phyloP scores from a whole-genome alignment of 2,797 vertebrate genomes.

The Orientallactaga sibirica region DNA sequence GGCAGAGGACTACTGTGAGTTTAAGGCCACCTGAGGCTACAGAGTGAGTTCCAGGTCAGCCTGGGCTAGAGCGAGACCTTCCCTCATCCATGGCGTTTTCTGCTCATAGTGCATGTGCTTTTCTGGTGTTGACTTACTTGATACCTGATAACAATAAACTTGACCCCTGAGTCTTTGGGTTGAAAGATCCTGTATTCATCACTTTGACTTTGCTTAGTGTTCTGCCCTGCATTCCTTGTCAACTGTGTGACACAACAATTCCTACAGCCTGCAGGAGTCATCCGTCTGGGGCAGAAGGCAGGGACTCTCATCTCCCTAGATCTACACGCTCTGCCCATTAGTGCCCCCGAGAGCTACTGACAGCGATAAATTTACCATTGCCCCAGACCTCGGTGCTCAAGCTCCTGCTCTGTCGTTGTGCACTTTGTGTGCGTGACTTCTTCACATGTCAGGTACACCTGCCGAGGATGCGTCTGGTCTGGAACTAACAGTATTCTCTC shows the following conservation, averaged over 20 bases:
- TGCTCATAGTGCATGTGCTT: neutral
- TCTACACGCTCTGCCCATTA: neutral
- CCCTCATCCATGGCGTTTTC: neutral
- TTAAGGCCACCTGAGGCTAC: no score
- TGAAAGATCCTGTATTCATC: neutral
- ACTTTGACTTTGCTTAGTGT: neutral
- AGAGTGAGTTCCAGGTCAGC: no score
- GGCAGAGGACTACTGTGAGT: no score
- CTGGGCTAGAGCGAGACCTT: no score
- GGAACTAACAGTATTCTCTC: constrained; percentile 72
- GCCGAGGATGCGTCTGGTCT: neutral
- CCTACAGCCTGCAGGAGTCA: no score
- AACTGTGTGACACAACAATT: neutral
- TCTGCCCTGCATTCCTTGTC: neutral
- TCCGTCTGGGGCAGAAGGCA: neutral
- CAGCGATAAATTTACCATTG: neutral
- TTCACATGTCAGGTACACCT: neutral
- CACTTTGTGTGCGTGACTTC: neutral
- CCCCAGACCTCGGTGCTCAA: neutral
- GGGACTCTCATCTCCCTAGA: neutral
- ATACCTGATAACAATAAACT: neutral
- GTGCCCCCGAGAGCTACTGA: neutral
- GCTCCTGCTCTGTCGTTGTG: neutral
- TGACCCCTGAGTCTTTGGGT: neutral
- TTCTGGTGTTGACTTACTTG: neutral